Base-by-base conservation (phyloP, 1,140 invertebrate genomes). In the Callitettix versicolor region DNA sequence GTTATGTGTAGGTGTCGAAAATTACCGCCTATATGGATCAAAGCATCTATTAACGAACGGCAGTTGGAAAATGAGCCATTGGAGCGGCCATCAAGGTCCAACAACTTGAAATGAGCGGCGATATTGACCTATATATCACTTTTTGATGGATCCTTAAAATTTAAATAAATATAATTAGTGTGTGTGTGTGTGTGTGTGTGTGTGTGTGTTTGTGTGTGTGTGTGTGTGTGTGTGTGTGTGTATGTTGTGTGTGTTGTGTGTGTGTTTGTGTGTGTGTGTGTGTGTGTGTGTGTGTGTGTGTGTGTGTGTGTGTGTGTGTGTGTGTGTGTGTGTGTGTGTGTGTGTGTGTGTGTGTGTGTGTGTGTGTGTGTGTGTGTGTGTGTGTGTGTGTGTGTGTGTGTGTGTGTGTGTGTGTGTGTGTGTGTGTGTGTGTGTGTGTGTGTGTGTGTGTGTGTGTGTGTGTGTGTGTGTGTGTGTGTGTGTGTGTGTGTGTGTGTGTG, bases 351-450 rank as follows among this genome's bases (percentile, higher is more conserved):
- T 44, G 42, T 44, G 42, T 44, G 42, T 44, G 42, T 44, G 42
- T 44, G 42, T 18, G 42, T 44, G 42, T 44, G 42, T 44, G 42
- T 18, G 42, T 44, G 42, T 44, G 42, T 44, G 42, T 18, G 42
- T 44, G 42, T 44, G 42, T 44, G 42, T 18, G 42, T 44, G 42
- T 44, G 42, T 44, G 42, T 18, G 42, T 44, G 42, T 44, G 42
- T 44, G 42, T 18, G 42, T 44, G 42, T 44, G 42, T 44, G 42
- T 44, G 42, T 18, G 42, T 44, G 49, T 1, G 49, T 36, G 22
- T 21, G 49, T 36, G 14, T 51, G 14, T 51, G 49, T n/a, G 33
- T 26, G 33, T 53, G 42, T 53, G 42, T 53, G 51, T 49, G 34
- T 50, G 33, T 38, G 33, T 38, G 22, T 34, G 48, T 50, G 48